Base-by-base conservation (phyloP, 2,797 vertebrate genomes). In the Halcyon badia region DNA sequence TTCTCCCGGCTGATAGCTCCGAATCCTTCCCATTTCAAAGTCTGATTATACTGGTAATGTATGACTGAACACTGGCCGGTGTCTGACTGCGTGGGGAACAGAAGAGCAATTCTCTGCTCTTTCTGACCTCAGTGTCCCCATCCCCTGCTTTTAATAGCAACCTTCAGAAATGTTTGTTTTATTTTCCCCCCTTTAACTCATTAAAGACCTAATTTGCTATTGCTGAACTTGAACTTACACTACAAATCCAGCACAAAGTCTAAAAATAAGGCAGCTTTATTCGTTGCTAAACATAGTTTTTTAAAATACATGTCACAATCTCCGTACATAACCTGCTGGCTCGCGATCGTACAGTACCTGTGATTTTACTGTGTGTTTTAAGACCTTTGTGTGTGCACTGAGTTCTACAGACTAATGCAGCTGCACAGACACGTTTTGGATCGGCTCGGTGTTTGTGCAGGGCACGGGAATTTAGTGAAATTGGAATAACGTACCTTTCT, bases 11-110 rank as follows among this genome's bases (percentile, higher is more conserved):
- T 1, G n/a, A 1, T 1, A 8, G 30, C 7, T 33, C 72, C 17
- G n/a, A 20, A 1, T 5, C 73, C 64, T 44, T 68, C 75, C 77
- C 39, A 0, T 46, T 9, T 16, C 69, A 4, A 61, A 69, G n/a
- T 6, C 48, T 6, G 11, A 3, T 20, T 4, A 1, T 1, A 10
- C 64, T 0, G 3, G 11, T 4, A 10, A 20, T 0, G 5, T 6
- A 2, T 0, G 65, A 12, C 26, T 6, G 25, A 6, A 3, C 24
- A 0, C 0, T 0, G 30, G 6, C 10, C 2, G 8, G 57, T n/a
- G 44, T 4, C 56, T 14, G 19, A 5, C n/a, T 11, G 24, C 0
- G 14, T 1, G 17, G 42, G 62, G 44, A n/a, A 2, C 66, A 39
- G 16, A 16, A 31, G 15, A 39, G 42, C 22, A 10, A 4, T 9